Evolutionary conservation across 1,140 invertebrate genomes (phyloP).

Genomic region (Asobara japonica): DNA sequence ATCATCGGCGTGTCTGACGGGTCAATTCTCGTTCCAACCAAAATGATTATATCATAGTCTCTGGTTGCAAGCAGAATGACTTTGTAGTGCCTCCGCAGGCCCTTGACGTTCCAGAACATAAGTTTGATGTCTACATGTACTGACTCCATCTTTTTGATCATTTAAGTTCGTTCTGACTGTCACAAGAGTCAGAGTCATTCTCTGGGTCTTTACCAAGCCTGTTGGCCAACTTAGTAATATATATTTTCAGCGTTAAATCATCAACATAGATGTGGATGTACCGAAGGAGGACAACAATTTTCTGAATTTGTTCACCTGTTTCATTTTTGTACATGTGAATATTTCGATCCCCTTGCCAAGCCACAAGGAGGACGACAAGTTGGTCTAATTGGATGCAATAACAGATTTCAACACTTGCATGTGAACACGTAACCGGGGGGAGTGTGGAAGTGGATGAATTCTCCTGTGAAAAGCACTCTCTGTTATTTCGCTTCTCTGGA

Average conservation of each 20-base stretch:
- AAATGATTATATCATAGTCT: conserved; percentile 9
- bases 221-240: not conserved
- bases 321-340: not conserved
- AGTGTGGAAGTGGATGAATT: not conserved
- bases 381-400: not conserved
- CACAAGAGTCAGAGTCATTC: not conserved
- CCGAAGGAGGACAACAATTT: not conserved
- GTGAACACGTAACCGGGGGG: not conserved
- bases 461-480: not conserved
- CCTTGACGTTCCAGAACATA: conserved; percentile 17
- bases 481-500: not conserved
- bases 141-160: not conserved
- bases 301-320: not conserved
- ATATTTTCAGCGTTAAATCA: not conserved
- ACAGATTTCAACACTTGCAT: not conserved
- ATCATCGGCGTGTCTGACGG: not conserved
- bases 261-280: not conserved
- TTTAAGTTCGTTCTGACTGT: not conserved
- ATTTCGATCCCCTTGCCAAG: not conserved
- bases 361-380: not conserved
- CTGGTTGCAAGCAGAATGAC: not conserved
- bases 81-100: conserved; percentile 1
- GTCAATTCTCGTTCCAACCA: conserved; percentile 10
- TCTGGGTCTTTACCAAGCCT: not conserved
- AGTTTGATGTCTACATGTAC: not conserved